Evolutionary conservation across 2,888 invertebrate genomes (phyloP).

Genomic region (Orchesella flavescens): DNA sequence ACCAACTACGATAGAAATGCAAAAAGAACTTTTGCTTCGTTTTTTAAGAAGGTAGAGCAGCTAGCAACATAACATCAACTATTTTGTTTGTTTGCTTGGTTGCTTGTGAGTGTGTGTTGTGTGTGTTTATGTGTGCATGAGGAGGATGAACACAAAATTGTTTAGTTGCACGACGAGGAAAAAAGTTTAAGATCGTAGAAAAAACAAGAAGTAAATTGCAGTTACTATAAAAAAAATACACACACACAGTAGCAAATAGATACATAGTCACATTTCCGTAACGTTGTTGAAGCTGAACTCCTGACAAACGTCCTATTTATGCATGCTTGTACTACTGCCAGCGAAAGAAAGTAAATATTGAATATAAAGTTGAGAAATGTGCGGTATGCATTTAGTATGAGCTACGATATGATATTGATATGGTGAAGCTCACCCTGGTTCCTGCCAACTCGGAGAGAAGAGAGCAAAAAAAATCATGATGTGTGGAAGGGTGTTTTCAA

Average conservation of each 20-base stretch:
- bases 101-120: background rate
- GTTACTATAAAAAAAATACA: background rate
- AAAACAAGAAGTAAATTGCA: slow-evolving; percentile 24
- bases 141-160: slow-evolving; percentile 28
- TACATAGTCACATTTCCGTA: background rate
- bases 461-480: background rate
- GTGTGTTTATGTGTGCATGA: background rate
- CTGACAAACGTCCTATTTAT: too few species aligned
- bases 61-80: too few species aligned
- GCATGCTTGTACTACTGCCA: too few species aligned
- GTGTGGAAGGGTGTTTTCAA: slow-evolving; percentile 20
- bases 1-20: background rate
- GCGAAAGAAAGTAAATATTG: too few species aligned
- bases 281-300: too few species aligned
- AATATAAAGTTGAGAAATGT: too few species aligned
- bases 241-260: background rate
- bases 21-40: background rate
- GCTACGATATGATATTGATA: too few species aligned
- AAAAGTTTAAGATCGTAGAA: background rate
- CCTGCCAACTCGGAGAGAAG: background rate
- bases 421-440: background rate
- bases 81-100: slow-evolving; percentile 8
- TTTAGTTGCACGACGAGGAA: slow-evolving; percentile 26
- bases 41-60: slow-evolving; percentile 14
- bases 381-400: too few species aligned